Evolutionary conservation across 2,113 vertebrate genomes (phyloP), one percentile per base, ranked within the genome.

Genomic region (Merops nubicus): DNA sequence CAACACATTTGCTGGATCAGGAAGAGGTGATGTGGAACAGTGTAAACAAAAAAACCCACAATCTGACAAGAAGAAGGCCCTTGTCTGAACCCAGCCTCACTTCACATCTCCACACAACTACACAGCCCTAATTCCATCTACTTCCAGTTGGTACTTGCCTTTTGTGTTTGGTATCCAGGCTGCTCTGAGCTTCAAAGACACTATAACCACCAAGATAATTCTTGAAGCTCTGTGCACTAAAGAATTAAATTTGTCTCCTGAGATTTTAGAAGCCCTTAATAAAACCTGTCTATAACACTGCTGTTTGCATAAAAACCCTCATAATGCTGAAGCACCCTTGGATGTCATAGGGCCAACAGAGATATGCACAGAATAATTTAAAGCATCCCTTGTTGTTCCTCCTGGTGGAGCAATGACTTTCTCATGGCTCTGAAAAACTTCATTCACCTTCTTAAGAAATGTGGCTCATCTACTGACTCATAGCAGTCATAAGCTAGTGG

Each of bases 141-240:
- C n/a, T 94, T 96, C 93, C 81, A 92, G 93, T 91, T 88, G 43
- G 22, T 88, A 94, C 86, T 96, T 96, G 94, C 74, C 89, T 96
- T 76, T 69, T 79, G 62, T 15, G 2, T 85, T 79, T 76, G 74
- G 65, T 89, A 89, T 76, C 85, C 85, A 62, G 28, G 28, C 43
- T 75, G n/a, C 64, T 96, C 89, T 69, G 77, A 0, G 2, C 91
- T 91, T 97, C 88, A 96, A 96, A 95, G 94, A 50, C 45, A 33
- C n/a, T 25, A 29, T 51, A 95, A 91, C 65, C 36, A 89, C 60
- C 69, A 33, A 73, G 67, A 73, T 73, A 87, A 62, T 73, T 80
- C 73, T 73, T 81, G 53, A 94, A 91, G 29, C n/a, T 68, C 48
- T 76, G n/a, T 33, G 33, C 81, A 45, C 48, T 69, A 33, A 89